Base-by-base conservation (phyloP, 2,113 vertebrate genomes). In the Amphilophus citrinellus region DNA sequence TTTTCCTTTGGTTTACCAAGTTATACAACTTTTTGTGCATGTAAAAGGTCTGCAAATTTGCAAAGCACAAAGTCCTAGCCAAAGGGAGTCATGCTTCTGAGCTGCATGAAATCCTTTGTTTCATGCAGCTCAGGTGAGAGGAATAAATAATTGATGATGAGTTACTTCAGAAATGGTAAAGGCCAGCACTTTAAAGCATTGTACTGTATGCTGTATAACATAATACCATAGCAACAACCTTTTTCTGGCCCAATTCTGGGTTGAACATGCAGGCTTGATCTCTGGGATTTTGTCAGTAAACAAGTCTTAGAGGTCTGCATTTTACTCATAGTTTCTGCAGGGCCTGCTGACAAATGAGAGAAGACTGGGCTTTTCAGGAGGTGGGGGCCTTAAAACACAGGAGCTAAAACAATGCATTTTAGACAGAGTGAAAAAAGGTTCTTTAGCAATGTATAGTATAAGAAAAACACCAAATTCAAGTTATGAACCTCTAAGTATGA, bases 111-210 rank as follows among this genome's bases (percentile, higher is more conserved):
- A 56, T 35, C 30, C 44, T 50, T 73, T 56, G 47, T 73, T 73
- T 73, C 68, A n/a, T 73, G 47, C 68, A 73, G 27, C 18, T 73
- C 47, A 53, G 68, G 47, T n/a, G 47, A 73, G 47, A 59, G 11
- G 22, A 73, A 73, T 73, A 73, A 73, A 50, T 56, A 73, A 73
- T 73, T 47, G 53, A 32, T n/a, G 68, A 53, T 56, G 32, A 73
- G 3, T 32, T 32, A 56, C 47, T 35, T 73, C 18, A 35, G 27
- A 73, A 73, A 73, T 73, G 53, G 6, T n/a, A 73, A 73, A 39
- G 14, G 18, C 10, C 18, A 73, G 47, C 47, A 73, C 47, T 27
- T 56, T 73, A 35, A 73, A 56, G 13, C 68, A 35, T 35, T 73
- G 1, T 32, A 32, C 44, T 53, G 44, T 73, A 56, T 32, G 27